A percentile compares a stretch with the other conserved stretches of the same genome.
These are phyloP conservation scores for Rhinoraja longicauda DNA, from an alignment of 2,797 vertebrate species.

Conservation along the genomic window DNA sequence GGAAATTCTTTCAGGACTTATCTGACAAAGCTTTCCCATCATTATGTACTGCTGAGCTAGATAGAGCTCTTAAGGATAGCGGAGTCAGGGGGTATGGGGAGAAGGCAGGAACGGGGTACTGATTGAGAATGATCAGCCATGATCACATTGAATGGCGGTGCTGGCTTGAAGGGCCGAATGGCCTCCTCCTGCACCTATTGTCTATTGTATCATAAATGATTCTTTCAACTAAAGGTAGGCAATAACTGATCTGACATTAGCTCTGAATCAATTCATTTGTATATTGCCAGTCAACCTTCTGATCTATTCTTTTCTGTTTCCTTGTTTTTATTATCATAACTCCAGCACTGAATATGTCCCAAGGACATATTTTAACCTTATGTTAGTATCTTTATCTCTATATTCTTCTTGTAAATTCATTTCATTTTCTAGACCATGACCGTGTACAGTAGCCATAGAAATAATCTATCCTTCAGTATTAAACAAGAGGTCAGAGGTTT, in stretches of 20 bases:
- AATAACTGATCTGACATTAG: neutral
- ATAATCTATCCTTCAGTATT: neutral
- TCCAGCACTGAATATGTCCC: neutral
- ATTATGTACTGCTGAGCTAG: no score
- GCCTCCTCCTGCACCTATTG: no score
- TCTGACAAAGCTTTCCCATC: neutral
- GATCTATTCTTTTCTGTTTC: neutral
- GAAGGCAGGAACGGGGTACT: no score
- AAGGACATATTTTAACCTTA: conserved; percentile 5
- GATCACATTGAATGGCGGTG: no score
- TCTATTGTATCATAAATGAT: neutral
- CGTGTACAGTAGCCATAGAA: neutral
- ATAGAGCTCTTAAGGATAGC: no score
- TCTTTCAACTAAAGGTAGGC: neutral
- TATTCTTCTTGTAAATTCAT: neutral
- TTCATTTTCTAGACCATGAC: neutral
- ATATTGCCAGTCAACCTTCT: neutral
- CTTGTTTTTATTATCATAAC: neutral
- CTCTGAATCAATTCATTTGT: neutral
- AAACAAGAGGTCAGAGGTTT: neutral
- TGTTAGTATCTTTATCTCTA: neutral
- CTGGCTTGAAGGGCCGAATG: no score
- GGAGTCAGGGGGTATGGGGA: no score
- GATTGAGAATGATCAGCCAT: no score
- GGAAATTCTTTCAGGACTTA: neutral